Evolutionary conservation across 2,888 invertebrate species (phyloP).

Genomic region (Nezara viridula): DNA sequence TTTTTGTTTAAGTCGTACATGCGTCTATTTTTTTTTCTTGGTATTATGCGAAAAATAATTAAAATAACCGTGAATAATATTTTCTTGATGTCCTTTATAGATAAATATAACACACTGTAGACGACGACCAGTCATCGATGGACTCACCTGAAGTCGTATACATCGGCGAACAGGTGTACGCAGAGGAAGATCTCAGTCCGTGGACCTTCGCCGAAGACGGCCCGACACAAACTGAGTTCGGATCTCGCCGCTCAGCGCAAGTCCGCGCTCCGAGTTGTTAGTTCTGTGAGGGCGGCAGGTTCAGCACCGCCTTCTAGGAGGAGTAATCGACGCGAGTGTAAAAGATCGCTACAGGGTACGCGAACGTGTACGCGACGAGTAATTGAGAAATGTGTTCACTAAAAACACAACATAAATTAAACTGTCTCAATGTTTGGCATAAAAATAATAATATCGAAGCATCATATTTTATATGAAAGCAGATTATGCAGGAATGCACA

Average conservation of each 20-base stretch:
- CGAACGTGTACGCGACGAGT: too few relatives aligned
- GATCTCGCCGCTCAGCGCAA: neutral
- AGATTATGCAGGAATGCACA: too few relatives aligned
- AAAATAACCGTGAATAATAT: neutral
- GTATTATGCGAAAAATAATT: too few relatives aligned
- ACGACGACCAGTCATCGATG: neutral
- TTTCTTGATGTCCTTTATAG: neutral
- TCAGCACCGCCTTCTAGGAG: neutral
- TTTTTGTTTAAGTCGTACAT: too few relatives aligned
- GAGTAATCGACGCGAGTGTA: neutral
- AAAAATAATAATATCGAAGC: too few relatives aligned
- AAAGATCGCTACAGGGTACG: too few relatives aligned
- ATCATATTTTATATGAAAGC: too few relatives aligned
- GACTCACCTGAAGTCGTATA: conserved; percentile 12
- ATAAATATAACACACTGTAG: neutral
- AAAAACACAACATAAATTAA: too few relatives aligned
- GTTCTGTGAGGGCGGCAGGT: neutral
- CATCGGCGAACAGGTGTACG: neutral
- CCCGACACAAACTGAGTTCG: conserved; percentile 13
- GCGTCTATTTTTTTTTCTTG: too few relatives aligned
- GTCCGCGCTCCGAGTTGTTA: neutral
- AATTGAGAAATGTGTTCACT: too few relatives aligned
- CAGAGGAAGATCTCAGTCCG: neutral
- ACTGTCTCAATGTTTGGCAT: too few relatives aligned
- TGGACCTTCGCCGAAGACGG: neutral